Evolutionary conservation across 2,888 invertebrate species (phyloP), one percentile per base, ranked within the genome.

Genomic region (Oscheius myriophilus): DNA sequence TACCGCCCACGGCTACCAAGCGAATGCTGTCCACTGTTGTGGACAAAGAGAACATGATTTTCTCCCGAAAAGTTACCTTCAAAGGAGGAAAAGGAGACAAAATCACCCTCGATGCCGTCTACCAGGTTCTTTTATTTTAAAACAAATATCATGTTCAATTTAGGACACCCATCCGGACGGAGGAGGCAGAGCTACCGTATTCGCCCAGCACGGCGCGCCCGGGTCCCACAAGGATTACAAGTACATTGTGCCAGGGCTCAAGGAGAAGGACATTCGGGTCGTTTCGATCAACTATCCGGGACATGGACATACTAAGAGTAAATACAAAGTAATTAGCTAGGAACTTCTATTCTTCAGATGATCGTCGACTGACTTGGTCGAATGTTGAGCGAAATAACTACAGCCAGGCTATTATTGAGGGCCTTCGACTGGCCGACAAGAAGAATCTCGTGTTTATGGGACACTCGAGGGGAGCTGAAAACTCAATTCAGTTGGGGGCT

Each of bases 191-290:
- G 78, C 75, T 33, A 79, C 76, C 9, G 78, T 79, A 23, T 63
- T 80, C 11, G 71, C 69, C 26, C 58, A 77, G 21, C 79, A 79
- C 51, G 80, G 80, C 6, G 69, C 79, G 12, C 79, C 79, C 11
- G 80, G 80, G 2, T 79, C 79, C 33, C 80, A 80, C 67, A 78
- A 75, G n/a, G 78, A 78, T 49, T 80, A 76, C 69, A 80, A 80
- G 59, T 79, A 76, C 61, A 64, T 80, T 67, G 62, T 68, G 0
- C 69, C 71, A 14, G 57, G 54, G 3, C 57, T 81, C 45, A 62
- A 67, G 33, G 43, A 64, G 39, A 62, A 62, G 39, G 69, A 65
- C 0, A 73, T 81, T 43, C 68, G 81, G 62, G 58, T 73, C 33
- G 73, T 81, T 41, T 79, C 78, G 2, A 18, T 81, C 62, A 81